phyloP scores from a whole-genome alignment of 1,140 invertebrate genomes.

The Euschistus heros region DNA sequence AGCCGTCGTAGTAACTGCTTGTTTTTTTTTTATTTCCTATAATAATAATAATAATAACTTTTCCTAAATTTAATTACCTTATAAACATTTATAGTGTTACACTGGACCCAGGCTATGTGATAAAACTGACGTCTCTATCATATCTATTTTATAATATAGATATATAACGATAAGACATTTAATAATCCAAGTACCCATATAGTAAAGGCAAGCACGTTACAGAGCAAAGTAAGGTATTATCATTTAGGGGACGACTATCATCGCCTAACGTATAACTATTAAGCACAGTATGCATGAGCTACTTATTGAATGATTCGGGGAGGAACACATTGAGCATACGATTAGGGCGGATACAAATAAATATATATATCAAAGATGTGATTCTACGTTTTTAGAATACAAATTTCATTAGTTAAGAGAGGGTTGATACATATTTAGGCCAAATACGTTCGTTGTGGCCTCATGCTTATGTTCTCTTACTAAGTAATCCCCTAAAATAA shows the following conservation, averaged over 20 bases:
- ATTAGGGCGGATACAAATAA: slow-evolving; percentile 18
- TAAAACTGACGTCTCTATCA: neutral
- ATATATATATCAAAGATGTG: slow-evolving; percentile 14
- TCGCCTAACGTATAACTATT: slow-evolving; percentile 9
- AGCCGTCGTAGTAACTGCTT: slow-evolving; percentile 9
- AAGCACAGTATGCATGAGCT: slow-evolving; percentile 8
- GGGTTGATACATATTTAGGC: slow-evolving; percentile 4
- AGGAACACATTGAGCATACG: slow-evolving; percentile 18
- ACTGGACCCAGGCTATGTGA: slow-evolving; percentile 17
- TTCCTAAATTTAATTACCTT: neutral
- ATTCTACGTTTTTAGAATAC: slow-evolving; percentile 15
- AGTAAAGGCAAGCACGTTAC: slow-evolving; percentile 14
- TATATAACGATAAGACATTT: slow-evolving; percentile 4
- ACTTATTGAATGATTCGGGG: neutral
- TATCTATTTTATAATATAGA: neutral
- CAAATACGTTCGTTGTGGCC: slow-evolving; percentile 12
- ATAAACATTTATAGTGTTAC: slow-evolving; percentile 14
- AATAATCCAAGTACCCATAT: slow-evolving; percentile 6
- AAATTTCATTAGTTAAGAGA: slow-evolving; percentile 5
- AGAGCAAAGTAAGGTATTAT: slow-evolving; percentile 3
- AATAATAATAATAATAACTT: neutral
- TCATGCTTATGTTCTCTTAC: neutral
- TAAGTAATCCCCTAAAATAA: neutral
- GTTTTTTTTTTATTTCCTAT: neutral
- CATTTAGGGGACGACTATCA: neutral